Base-by-base conservation (phyloP, 1,140 invertebrate species). In the Calephelis nemesis region DNA sequence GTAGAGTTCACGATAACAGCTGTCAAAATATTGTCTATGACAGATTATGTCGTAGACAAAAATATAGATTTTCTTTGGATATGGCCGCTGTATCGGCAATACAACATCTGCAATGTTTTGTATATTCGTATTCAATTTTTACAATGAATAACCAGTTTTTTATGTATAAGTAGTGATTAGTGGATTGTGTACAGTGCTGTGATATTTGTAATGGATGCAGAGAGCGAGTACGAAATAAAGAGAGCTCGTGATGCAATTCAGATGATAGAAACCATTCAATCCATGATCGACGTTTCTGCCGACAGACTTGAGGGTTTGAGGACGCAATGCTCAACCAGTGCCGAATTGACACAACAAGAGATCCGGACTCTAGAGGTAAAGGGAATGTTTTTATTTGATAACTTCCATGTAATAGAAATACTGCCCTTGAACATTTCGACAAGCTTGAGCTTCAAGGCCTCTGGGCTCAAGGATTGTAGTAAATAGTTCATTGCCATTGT, bases 231-330 rank as follows among this genome's bases (percentile, higher is more conserved):
- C 77, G 94, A 95, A 85, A 92, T 92, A 78, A 91, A 93, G 82
- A 92, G 89, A 86, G 92, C 92, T 74, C 87, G 94, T 80, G 93
- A 94, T 81, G 93, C 95, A 85, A 93, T 96, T 81, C 96, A 97
- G 79, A 88, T 84, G 84, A 90, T 90, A 85, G 83, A 91, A 84
- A 90, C 87, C 76, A 85, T 90, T 67, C 97, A 98, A 93, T 96
- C 96, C 76, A 98, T 98, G 96, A 99, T 99, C 92, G 97, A 98
- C 93, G 96, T 98, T 89, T 98, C 96, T 81, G 97, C 97, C 68
- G 95, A 97, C 91, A 95, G 97, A 88, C 94, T 99, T 78, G 96
- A 98, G 84, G 97, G 97, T 63, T 93, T 99, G 76, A 94, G 98
- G 85, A 98, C 97, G 64, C 95, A 97, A 93, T 99, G 98, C 93